phyloP scores from a whole-genome alignment of 2,888 invertebrate genomes.

The Callosobruchus maculatus region DNA sequence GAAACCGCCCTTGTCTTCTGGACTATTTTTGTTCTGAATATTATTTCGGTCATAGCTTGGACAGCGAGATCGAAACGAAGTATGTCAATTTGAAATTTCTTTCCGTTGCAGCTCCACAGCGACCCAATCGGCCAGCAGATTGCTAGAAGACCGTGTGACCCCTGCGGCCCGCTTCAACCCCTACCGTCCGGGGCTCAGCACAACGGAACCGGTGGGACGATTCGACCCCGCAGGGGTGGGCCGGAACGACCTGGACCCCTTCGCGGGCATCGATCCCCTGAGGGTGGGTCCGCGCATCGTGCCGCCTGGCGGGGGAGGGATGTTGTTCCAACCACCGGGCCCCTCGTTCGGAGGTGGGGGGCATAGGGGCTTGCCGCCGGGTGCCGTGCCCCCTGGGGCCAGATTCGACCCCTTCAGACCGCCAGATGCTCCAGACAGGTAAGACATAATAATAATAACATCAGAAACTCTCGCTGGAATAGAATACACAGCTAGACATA shows the following conservation, averaged over 20 bases:
- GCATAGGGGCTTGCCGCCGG: conserved; percentile 42
- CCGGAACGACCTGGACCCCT: conserved; percentile 74
- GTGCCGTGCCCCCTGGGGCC: conserved; percentile 71
- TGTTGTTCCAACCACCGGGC: conserved; percentile 69
- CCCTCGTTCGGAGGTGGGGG: conserved; percentile 28
- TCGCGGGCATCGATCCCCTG: conserved; percentile 52
- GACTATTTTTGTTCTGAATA: too few relatives aligned
- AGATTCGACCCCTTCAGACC: conserved; percentile 85
- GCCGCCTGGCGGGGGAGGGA: conserved; percentile 58
- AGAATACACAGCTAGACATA: too few relatives aligned
- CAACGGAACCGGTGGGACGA: not conserved
- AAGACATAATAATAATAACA: too few relatives aligned
- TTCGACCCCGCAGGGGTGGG: conserved; percentile 47
- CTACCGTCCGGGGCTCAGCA: not conserved
- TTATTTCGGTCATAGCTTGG: too few relatives aligned
- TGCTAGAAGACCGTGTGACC: conserved; percentile 3
- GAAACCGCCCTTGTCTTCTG: too few relatives aligned
- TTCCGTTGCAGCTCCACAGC: not conserved
- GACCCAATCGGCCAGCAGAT: conserved; percentile 3
- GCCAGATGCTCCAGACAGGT: conserved; percentile 46
- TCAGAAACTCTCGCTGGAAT: too few relatives aligned
- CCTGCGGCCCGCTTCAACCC: not conserved
- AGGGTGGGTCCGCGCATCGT: conserved; percentile 22
- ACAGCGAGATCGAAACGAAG: too few relatives aligned
- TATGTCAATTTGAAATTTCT: not conserved